phyloP scores from a whole-genome alignment of 2,113 vertebrate genomes.

The Sebastes schlegelii region DNA sequence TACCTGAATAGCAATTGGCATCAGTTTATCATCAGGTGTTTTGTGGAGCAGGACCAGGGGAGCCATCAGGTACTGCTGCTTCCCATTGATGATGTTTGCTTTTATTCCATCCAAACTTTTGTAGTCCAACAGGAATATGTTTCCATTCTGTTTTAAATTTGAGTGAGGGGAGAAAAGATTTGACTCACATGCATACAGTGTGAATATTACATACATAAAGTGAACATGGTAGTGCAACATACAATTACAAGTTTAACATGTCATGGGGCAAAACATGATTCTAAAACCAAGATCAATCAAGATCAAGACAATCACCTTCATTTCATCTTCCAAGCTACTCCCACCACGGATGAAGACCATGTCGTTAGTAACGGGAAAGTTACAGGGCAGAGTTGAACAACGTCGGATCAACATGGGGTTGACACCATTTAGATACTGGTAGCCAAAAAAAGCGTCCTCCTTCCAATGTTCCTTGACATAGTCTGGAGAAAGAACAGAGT shows the following conservation, averaged over 20 bases:
- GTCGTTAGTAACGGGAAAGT: constrained; percentile 87
- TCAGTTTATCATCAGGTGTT: constrained; percentile 64
- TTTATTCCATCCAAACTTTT: constrained; percentile 77
- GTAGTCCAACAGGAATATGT: constrained; percentile 86
- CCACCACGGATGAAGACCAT: constrained; percentile 85
- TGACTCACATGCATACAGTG: neutral
- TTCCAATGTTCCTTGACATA: constrained; percentile 83
- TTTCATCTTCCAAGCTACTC: constrained; percentile 84
- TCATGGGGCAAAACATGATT: neutral
- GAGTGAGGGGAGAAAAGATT: neutral
- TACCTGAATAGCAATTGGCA: constrained; percentile 88
- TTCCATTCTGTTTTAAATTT: constrained; percentile 78
- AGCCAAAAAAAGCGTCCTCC: constrained; percentile 91
- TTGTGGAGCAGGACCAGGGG: constrained; percentile 83
- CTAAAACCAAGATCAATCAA: neutral
- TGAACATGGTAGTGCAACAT: neutral
- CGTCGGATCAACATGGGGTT: constrained; percentile 89
- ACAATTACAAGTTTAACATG: neutral
- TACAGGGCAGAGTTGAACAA: constrained; percentile 84
- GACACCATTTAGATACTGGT: constrained; percentile 91
- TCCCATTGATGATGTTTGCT: constrained; percentile 73
- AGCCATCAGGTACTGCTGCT: constrained; percentile 80
- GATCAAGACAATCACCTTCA: constrained; percentile 80
- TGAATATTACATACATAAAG: neutral
- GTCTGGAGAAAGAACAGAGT: constrained; percentile 39